These are phyloP conservation scores for Kryptolebias marmoratus DNA, from an alignment of 2,113 vertebrate genomes.

Conservation along the genomic window DNA sequence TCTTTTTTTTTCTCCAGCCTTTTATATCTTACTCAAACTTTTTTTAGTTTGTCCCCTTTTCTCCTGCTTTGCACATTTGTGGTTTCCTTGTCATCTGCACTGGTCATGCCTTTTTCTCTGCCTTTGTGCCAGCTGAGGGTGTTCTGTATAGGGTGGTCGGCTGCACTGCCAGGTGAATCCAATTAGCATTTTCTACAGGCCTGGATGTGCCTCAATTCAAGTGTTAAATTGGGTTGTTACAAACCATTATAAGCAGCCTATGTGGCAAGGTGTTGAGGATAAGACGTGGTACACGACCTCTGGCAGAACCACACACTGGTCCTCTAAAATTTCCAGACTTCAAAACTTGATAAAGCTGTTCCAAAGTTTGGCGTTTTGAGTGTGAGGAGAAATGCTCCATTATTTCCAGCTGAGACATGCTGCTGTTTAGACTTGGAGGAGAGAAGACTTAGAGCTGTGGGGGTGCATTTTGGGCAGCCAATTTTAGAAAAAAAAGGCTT, in stretches of 20 bases:
- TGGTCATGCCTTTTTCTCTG: slow-evolving; percentile 39
- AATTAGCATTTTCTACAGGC: slow-evolving; percentile 69
- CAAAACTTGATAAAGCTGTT: slow-evolving; percentile 13
- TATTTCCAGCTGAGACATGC: not conserved
- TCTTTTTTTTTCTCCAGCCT: slow-evolving; percentile 18
- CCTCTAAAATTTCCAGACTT: not conserved
- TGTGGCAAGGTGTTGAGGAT: slow-evolving; percentile 28
- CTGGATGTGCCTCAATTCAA: slow-evolving; percentile 69
- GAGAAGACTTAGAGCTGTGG: too few relatives aligned
- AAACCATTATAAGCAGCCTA: slow-evolving; percentile 22
- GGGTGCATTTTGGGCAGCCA: too few relatives aligned
- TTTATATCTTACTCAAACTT: not conserved
- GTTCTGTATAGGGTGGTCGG: slow-evolving; percentile 48
- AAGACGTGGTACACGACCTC: slow-evolving; percentile 16
- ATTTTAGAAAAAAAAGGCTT: too few relatives aligned
- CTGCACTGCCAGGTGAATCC: slow-evolving; percentile 76
- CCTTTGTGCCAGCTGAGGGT: slow-evolving; percentile 42
- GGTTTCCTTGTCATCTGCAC: slow-evolving; percentile 24
- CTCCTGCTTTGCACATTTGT: not conserved
- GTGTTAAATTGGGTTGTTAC: slow-evolving; percentile 76
- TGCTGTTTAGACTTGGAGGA: not conserved
- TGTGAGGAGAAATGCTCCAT: not conserved
- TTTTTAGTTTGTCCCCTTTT: not conserved
- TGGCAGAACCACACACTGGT: not conserved
- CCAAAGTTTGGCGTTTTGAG: not conserved